Evolutionary conservation across 2,113 vertebrate species (phyloP).

Genomic region (Eurypyga helias): DNA sequence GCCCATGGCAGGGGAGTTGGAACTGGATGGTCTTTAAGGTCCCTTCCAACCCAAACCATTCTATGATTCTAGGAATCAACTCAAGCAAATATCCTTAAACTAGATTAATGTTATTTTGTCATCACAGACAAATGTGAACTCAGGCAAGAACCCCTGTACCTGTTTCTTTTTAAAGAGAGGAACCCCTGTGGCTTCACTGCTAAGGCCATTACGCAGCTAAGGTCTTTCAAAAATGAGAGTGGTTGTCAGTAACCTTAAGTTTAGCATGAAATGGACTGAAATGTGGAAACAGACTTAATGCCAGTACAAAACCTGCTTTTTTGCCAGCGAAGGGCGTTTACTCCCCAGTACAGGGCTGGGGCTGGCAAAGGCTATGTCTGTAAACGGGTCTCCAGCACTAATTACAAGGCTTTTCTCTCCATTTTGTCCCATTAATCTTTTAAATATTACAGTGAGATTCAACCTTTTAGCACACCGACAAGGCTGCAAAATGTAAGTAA

Average conservation of each 20-base stretch:
- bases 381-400: background rate
- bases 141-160: background rate
- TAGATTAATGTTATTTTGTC: background rate
- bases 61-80: background rate
- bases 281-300: background rate
- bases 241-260: background rate
- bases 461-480: background rate
- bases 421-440: background rate
- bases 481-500: background rate
- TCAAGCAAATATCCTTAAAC: background rate
- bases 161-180: background rate
- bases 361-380: background rate
- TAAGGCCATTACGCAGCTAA: background rate
- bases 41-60: background rate
- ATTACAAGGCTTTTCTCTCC: background rate
- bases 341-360: background rate
- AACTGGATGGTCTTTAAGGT: background rate
- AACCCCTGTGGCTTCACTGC: background rate
- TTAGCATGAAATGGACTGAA: background rate
- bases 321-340: background rate
- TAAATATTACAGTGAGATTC: background rate
- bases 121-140: background rate
- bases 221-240: background rate
- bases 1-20: background rate
- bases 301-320: background rate